Conservation (phyloP, 2,113 vertebrate genomes). For the Dryoscopus gambensis region DNA sequence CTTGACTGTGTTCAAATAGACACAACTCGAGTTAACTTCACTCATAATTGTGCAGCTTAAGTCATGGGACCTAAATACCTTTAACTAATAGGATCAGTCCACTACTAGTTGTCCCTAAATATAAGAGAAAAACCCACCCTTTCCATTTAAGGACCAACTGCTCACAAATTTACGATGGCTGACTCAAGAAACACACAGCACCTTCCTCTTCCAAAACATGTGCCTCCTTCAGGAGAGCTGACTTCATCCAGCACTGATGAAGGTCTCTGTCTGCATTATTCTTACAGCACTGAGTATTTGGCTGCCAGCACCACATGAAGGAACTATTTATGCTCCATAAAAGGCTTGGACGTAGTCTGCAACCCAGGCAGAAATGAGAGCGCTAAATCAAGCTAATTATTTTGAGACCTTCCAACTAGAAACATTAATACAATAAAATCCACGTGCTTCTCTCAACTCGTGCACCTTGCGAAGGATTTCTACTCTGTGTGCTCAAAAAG, state of each 20-base stretch:
- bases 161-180: not conserved
- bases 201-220: not conserved
- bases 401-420: conserved; percentile 30
- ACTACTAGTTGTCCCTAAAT: not conserved
- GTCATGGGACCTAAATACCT: not conserved
- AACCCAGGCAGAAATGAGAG: conserved; percentile 6
- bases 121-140: not conserved
- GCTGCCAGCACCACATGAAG: not conserved
- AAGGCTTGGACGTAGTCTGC: not conserved
- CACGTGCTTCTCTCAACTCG: not conserved
- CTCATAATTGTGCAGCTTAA: not conserved
- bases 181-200: not conserved
- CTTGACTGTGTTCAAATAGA: not conserved
- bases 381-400: conserved; percentile 47
- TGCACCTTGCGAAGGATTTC: not conserved
- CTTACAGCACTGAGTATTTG: not conserved
- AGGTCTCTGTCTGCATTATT: not conserved
- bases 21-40: not conserved
- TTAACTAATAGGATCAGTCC: conserved; percentile 33
- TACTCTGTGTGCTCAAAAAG: not conserved
- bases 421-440: conserved; percentile 25
- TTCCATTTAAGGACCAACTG: conserved; percentile 2
- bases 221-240: conserved; percentile 32
- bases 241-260: not conserved
- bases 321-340: conserved; percentile 15